phyloP scores from a whole-genome alignment of 2,888 invertebrate species.

The Pelosia muscerda region DNA sequence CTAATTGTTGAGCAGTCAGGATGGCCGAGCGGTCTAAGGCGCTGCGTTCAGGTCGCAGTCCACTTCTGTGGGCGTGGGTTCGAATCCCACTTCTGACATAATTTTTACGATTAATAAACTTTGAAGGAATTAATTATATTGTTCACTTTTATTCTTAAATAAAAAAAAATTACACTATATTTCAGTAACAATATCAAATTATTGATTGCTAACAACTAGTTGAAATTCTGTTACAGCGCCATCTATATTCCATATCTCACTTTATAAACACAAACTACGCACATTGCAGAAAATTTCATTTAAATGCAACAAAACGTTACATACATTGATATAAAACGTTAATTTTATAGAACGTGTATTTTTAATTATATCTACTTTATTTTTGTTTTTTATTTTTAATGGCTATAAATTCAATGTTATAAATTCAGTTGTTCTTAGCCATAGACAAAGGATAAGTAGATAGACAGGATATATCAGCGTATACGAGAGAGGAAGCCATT shows the following conservation, averaged over 20 bases:
- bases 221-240: background rate
- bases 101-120: conserved; percentile 25
- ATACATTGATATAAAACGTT: no score
- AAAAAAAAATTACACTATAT: no score
- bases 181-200: background rate
- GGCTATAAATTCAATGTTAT: no score
- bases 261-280: background rate
- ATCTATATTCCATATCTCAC: background rate
- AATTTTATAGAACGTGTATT: no score
- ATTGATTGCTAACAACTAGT: background rate
- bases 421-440: no score
- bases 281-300: background rate
- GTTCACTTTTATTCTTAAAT: background rate
- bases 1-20: conserved; percentile 24
- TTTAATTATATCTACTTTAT: no score
- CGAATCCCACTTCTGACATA: conserved; percentile 53
- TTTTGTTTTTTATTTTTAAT: no score
- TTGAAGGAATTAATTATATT: background rate
- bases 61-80: conserved; percentile 54
- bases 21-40: conserved; percentile 55
- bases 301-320: no score
- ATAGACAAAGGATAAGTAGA: no score
- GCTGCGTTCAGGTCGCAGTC: conserved; percentile 54
- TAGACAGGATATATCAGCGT: no score
- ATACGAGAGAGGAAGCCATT: no score